phyloP scores from a whole-genome alignment of 2,113 vertebrate genomes.

The Callaeas wilsoni region DNA sequence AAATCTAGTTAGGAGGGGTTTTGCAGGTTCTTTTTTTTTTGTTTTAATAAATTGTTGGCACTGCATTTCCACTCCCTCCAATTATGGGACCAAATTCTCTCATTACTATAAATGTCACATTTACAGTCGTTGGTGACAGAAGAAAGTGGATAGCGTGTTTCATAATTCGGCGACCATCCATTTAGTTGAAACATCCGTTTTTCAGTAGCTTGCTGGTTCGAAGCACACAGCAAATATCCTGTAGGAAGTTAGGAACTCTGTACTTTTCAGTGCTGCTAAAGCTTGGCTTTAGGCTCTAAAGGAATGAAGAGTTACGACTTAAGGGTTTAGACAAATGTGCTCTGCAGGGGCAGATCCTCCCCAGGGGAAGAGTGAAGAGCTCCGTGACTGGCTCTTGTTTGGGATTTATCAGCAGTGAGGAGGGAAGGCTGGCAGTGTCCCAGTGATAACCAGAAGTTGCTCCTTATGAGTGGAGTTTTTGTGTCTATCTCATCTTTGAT shows the following conservation, averaged over 20 bases:
- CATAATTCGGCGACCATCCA: neutral
- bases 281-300: neutral
- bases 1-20: neutral
- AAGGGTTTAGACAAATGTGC: neutral
- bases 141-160: neutral
- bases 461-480: neutral
- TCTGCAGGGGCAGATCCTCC: neutral
- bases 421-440: neutral
- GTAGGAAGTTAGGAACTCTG: neutral
- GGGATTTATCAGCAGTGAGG: neutral
- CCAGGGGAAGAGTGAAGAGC: neutral
- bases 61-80: neutral
- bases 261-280: neutral
- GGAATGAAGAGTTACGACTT: neutral
- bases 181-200: neutral
- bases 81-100: neutral
- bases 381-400: neutral
- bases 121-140: neutral
- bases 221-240: neutral
- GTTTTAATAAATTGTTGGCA: neutral
- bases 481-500: neutral
- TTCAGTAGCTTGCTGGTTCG: neutral
- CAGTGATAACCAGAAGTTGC: neutral
- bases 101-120: neutral
- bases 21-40: neutral